Percentiles rank a stretch among this genome's conserved stretches.
Conservation (phyloP, 1,140 invertebrate species). For the Scylla paramamosain region DNA sequence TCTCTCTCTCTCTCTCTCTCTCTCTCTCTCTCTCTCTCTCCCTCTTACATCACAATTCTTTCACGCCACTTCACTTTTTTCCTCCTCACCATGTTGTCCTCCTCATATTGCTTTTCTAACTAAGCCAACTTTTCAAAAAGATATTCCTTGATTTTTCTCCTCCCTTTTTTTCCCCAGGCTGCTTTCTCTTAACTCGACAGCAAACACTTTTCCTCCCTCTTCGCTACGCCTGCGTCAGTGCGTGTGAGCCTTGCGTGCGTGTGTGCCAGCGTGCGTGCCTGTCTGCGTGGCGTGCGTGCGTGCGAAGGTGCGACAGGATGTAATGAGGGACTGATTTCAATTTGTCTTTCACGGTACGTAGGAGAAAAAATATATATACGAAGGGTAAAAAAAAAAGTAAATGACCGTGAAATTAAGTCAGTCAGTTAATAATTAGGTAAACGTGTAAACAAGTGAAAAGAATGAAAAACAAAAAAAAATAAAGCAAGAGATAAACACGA, state of each 20-base stretch:
- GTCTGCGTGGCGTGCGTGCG: background rate
- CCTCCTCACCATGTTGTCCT: background rate
- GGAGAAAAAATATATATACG: too few species aligned
- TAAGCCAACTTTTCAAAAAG: background rate
- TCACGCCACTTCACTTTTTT: background rate
- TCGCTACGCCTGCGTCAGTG: background rate
- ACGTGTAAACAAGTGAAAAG: too few species aligned
- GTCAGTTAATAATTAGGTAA: too few species aligned
- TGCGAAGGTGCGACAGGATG: background rate
- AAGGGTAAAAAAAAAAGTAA: too few species aligned
- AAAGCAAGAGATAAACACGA: too few species aligned
- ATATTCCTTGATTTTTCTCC: conserved; percentile 13
- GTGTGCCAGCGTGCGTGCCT: too few species aligned
- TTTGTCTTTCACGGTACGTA: too few species aligned
- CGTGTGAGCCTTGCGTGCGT: too few species aligned
- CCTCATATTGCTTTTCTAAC: conserved; percentile 11
- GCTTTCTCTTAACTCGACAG: background rate
- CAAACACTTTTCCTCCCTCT: background rate
- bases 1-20: too few species aligned
- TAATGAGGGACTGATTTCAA: too few species aligned
- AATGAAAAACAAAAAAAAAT: too few species aligned
- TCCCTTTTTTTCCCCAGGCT: background rate
- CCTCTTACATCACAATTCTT: background rate
- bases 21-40: background rate
- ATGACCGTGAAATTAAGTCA: too few species aligned